Conservation (phyloP, 2,888 invertebrate genomes). For the Conus canariensis region DNA sequence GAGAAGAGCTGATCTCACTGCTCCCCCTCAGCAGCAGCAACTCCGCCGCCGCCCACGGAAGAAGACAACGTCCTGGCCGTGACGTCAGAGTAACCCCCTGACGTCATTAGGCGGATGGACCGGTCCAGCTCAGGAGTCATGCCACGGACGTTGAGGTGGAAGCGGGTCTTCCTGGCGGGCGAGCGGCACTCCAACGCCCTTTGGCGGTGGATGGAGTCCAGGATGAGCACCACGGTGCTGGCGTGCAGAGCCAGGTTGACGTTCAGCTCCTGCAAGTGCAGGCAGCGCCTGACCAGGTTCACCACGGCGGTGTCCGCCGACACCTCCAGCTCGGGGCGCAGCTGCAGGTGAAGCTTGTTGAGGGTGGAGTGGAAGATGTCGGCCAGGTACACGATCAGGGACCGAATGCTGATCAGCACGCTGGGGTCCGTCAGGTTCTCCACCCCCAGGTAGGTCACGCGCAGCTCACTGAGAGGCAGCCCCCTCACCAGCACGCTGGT, state of each 20-base stretch:
- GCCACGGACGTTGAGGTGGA: constrained; percentile 22
- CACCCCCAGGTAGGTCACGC: constrained; percentile 31
- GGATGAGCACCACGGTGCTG: constrained; percentile 12
- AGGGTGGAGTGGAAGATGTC: constrained; percentile 12
- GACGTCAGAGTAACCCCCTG: neutral
- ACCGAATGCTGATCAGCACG: neutral
- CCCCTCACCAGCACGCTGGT: constrained; percentile 10
- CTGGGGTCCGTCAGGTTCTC: constrained; percentile 5
- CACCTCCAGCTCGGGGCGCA: constrained; percentile 7
- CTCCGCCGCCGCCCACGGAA: no score
- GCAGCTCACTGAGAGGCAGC: constrained; percentile 22
- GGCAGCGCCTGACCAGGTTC: neutral
- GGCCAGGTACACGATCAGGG: constrained; percentile 7
- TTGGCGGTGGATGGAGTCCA: constrained; percentile 23
- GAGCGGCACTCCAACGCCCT: neutral
- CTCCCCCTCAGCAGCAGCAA: neutral
- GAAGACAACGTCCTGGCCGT: neutral
- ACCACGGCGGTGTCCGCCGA: constrained; percentile 14
- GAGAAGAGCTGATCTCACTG: neutral
- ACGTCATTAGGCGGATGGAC: neutral
- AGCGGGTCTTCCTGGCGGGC: constrained; percentile 1
- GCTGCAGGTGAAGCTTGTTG: constrained; percentile 10
- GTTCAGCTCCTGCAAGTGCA: constrained; percentile 12
- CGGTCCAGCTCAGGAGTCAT: constrained; percentile 28
- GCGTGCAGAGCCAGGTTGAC: constrained; percentile 30